phyloP scores from a whole-genome alignment of 2,113 vertebrate species.

The Centropus bengalensis region DNA sequence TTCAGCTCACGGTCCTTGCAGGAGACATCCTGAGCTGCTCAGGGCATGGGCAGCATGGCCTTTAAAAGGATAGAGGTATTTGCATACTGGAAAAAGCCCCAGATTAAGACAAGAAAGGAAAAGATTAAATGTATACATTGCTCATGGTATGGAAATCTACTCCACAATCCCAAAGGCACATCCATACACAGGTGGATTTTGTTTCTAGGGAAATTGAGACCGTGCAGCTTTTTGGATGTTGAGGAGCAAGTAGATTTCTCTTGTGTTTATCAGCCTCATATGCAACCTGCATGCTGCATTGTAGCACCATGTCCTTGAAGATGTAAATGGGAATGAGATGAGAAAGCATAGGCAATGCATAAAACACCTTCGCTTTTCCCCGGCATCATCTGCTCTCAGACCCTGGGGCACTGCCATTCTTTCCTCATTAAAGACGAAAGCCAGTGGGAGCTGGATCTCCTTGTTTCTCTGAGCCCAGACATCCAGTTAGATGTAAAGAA shows the following conservation, averaged over 20 bases:
- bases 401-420: not conserved
- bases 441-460: not conserved
- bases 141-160: not conserved
- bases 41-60: not conserved
- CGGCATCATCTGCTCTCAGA: not conserved
- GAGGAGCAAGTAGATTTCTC: not conserved
- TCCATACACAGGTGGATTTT: not conserved
- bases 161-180: not conserved
- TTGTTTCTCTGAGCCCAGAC: not conserved
- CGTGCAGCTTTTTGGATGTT: fast-evolving
- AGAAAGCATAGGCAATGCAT: not conserved
- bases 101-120: not conserved
- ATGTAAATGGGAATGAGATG: not conserved
- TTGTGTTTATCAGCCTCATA: not conserved
- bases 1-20: not conserved
- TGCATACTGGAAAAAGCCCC: not conserved
- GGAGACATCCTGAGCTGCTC: not conserved
- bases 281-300: not conserved
- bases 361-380: not conserved
- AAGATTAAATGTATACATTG: not conserved
- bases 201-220: not conserved
- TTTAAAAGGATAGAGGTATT: not conserved
- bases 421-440: not conserved
- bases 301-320: not conserved
- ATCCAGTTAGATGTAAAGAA: not conserved